Conservation (phyloP, 2,888 invertebrate genomes). For the Bruchidius siliquastri region DNA sequence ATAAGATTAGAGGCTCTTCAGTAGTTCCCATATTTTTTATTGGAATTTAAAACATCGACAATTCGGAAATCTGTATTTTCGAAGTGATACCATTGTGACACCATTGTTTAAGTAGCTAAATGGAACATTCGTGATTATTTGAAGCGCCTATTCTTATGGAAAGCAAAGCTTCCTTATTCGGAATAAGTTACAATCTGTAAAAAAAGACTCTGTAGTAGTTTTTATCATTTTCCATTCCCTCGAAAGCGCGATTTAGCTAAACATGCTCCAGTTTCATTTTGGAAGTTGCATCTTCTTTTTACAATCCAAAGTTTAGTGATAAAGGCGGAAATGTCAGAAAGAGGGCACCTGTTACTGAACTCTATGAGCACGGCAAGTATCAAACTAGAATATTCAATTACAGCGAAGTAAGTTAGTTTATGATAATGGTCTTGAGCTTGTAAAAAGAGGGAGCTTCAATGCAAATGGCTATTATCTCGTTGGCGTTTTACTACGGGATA, state of each 20-base stretch:
- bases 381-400: background rate
- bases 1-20: too few relatives aligned
- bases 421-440: background rate
- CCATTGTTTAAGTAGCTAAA: too few relatives aligned
- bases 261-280: background rate
- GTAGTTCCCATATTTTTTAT: too few relatives aligned
- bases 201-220: too few relatives aligned
- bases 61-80: too few relatives aligned
- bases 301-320: background rate
- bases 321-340: background rate
- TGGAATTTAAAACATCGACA: too few relatives aligned
- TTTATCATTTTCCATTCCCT: background rate
- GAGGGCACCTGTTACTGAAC: background rate
- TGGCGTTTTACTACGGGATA: background rate
- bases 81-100: too few relatives aligned
- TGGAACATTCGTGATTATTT: too few relatives aligned
- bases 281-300: background rate
- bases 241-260: background rate
- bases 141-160: too few relatives aligned
- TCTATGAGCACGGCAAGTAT: background rate
- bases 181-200: too few relatives aligned
- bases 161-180: too few relatives aligned
- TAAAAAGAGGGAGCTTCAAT: background rate
- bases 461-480: background rate
- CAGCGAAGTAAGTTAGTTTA: background rate